Evolutionary conservation across 2,888 invertebrate species (phyloP).

Genomic region (Eupithecia vulgata): DNA sequence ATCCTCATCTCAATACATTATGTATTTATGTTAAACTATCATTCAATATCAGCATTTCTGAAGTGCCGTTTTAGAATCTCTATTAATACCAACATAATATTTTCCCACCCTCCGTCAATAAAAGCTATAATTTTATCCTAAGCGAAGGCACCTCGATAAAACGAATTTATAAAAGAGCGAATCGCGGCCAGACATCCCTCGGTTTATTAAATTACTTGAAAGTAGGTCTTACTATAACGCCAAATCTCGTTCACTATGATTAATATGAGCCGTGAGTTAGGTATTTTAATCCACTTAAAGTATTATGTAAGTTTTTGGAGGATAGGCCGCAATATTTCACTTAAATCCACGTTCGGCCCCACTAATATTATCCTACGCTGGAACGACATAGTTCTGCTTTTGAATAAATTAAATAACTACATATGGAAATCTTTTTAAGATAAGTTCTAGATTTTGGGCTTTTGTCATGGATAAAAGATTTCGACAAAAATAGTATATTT

Average conservation of each 20-base stretch:
- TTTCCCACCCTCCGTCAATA: slow-evolving; percentile 50
- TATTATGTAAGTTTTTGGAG: slow-evolving; percentile 41
- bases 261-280: slow-evolving; percentile 67
- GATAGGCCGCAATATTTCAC: slow-evolving; percentile 42
- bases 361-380: background rate
- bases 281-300: slow-evolving; percentile 68
- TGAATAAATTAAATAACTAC: background rate
- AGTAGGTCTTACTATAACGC: slow-evolving; percentile 47
- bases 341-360: slow-evolving; percentile 30
- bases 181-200: slow-evolving; percentile 64
- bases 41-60: background rate
- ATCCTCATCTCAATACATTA: background rate
- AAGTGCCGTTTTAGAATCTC: background rate
- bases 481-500: background rate
- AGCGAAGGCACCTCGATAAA: slow-evolving; percentile 65
- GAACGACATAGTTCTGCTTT: background rate
- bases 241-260: slow-evolving; percentile 64
- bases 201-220: slow-evolving; percentile 70
- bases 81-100: background rate
- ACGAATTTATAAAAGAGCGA: slow-evolving; percentile 70
- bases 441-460: background rate
- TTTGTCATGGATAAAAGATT: background rate
- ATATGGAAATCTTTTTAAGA: background rate
- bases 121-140: slow-evolving; percentile 66
- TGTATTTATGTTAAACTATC: background rate